Conservation (phyloP, 1,140 invertebrate genomes). For the Drosophila prosaltans region DNA sequence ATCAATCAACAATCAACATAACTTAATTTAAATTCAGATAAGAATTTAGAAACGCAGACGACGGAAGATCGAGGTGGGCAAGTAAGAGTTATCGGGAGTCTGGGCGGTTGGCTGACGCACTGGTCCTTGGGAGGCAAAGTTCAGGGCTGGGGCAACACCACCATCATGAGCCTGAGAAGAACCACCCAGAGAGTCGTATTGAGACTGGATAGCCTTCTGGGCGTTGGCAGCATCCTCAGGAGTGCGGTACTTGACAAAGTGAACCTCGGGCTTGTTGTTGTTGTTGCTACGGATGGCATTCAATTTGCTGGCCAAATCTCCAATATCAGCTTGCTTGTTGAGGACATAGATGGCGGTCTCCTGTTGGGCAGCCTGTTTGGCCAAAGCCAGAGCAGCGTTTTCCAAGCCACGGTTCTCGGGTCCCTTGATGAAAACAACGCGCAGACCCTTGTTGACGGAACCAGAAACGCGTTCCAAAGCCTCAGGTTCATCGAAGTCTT, state of each 20-base stretch:
- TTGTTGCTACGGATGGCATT: constrained; percentile 55
- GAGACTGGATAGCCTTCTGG: constrained; percentile 63
- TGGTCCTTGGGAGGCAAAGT: constrained; percentile 70
- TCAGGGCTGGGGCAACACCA: constrained; percentile 65
- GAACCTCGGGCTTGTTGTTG: constrained; percentile 71
- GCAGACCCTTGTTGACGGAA: constrained; percentile 65
- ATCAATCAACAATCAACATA: constrained; percentile 72
- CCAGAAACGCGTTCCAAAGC: constrained; percentile 42
- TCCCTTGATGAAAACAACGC: constrained; percentile 78
- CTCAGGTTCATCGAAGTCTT: constrained; percentile 64
- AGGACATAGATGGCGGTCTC: constrained; percentile 73
- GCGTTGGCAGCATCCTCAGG: constrained; percentile 72
- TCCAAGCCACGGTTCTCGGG: constrained; percentile 73
- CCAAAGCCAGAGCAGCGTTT: constrained; percentile 64
- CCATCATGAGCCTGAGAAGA: constrained; percentile 56
- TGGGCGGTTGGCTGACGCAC: constrained; percentile 49
- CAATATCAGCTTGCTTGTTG: constrained; percentile 71
- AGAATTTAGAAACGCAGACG: constrained; percentile 57
- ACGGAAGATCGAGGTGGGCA: constrained; percentile 75
- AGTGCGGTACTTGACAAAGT: constrained; percentile 75
- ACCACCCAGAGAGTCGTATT: constrained; percentile 69
- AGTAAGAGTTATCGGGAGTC: constrained; percentile 64
- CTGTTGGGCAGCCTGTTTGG: constrained; percentile 70
- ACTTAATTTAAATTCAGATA: constrained; percentile 29
- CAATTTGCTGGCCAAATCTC: constrained; percentile 63